Percentiles rank a stretch among this genome's conserved stretches.
Evolutionary conservation across 2,113 vertebrate species (phyloP).

Genomic region (Alectura lathami): DNA sequence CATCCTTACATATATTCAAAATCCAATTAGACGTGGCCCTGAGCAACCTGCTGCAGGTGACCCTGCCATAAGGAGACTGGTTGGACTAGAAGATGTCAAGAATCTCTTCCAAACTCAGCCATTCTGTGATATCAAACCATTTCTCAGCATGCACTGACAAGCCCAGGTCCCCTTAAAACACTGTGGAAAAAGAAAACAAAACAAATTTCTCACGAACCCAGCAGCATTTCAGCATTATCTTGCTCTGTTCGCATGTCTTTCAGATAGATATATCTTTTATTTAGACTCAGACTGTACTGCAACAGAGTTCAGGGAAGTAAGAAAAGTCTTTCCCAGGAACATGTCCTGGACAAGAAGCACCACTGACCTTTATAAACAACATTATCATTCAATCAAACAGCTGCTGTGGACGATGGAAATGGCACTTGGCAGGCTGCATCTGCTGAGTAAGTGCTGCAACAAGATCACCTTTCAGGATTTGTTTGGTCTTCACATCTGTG

Average conservation of each 20-base stretch:
- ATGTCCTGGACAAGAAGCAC: neutral
- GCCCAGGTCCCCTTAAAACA: neutral
- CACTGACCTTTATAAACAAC: neutral
- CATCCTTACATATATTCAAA: neutral
- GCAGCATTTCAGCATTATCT: neutral
- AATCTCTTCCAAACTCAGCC: neutral
- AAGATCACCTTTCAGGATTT: neutral
- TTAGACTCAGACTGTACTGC: neutral
- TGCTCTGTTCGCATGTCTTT: neutral
- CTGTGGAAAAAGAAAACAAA: neutral
- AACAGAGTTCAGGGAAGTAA: neutral
- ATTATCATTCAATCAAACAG: neutral
- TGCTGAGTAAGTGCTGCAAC: neutral
- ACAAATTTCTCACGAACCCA: neutral
- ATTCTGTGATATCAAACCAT: neutral
- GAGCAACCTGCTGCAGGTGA: neutral
- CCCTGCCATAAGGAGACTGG: neutral
- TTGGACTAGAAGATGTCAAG: neutral
- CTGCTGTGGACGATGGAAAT: neutral
- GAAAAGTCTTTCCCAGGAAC: neutral
- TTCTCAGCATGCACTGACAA: neutral
- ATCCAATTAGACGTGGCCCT: neutral
- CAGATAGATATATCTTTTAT: neutral
- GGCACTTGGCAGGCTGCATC: neutral
- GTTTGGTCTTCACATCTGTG: neutral